Percentiles rank a stretch among this genome's conserved stretches.
Conservation (phyloP, 2,888 invertebrate species). For the Drosophila austrosaltans region DNA sequence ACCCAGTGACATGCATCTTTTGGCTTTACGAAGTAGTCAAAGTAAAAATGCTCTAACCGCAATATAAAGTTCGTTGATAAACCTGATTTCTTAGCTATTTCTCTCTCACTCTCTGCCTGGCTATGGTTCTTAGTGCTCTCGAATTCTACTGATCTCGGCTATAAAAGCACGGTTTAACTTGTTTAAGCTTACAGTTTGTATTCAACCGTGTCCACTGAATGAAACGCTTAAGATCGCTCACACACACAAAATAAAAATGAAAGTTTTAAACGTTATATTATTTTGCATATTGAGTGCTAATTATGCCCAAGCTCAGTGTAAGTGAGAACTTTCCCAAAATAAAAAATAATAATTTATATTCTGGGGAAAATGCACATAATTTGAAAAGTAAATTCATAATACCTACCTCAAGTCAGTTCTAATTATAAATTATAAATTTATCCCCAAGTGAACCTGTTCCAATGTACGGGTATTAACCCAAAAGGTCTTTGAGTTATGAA, state of each 20-base stretch:
- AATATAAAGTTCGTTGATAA: slow-evolving; percentile 26
- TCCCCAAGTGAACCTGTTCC: neutral
- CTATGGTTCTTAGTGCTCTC: slow-evolving; percentile 3
- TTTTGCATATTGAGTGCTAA: slow-evolving; percentile 42
- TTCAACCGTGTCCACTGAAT: neutral
- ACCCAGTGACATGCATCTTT: slow-evolving; percentile 55
- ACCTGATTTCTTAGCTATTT: neutral
- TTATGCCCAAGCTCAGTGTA: slow-evolving; percentile 54
- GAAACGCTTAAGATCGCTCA: neutral
- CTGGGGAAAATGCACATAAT: neutral
- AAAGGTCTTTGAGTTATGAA: neutral
- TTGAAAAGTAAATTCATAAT: no score
- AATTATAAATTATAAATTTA: no score
- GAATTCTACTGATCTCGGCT: neutral
- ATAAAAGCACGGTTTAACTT: neutral
- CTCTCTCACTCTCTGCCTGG: neutral
- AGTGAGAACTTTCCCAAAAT: slow-evolving; percentile 45
- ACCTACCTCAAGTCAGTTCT: no score
- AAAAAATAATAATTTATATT: neutral
- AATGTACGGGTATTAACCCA: neutral
- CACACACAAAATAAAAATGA: slow-evolving; percentile 34
- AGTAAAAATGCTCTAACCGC: slow-evolving; percentile 46
- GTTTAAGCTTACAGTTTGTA: neutral
- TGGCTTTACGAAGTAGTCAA: neutral
- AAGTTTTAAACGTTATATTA: slow-evolving; percentile 26